These are phyloP conservation scores for Pseudomyrmex gracilis DNA, from an alignment of 1,140 invertebrate species.

Conservation along the genomic window DNA sequence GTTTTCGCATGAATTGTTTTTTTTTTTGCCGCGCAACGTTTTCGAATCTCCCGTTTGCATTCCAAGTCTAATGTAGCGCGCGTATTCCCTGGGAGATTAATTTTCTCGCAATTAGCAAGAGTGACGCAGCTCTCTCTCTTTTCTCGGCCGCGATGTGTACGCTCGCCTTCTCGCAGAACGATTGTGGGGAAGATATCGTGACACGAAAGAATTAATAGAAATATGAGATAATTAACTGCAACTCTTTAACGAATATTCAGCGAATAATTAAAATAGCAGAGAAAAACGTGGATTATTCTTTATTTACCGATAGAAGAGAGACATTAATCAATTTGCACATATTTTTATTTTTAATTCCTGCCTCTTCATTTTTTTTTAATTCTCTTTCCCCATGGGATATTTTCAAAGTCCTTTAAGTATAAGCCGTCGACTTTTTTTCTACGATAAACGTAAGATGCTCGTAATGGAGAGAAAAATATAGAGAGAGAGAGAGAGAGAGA, in stretches of 20 bases:
- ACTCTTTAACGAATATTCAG: neutral
- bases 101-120: conserved; percentile 52
- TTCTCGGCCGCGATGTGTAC: neutral
- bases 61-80: conserved; percentile 21
- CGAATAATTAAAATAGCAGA: neutral
- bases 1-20: conserved; percentile 5
- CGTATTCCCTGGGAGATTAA: conserved; percentile 53
- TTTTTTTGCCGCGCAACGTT: conserved; percentile 39
- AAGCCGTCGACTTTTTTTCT: no score
- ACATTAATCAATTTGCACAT: no score
- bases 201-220: conserved; percentile 34
- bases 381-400: no score
- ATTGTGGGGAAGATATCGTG: no score
- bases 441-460: no score
- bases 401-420: no score
- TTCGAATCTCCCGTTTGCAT: conserved; percentile 21
- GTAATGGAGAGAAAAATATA: no score
- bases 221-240: conserved; percentile 6
- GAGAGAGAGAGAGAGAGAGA: no score
- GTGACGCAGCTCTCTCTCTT: conserved; percentile 14
- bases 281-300: no score
- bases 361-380: no score
- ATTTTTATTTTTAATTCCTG: no score
- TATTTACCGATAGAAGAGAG: no score
- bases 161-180: conserved; percentile 12